These are phyloP conservation scores for Helicoverpa zea DNA, from an alignment of 1,140 invertebrate genomes.

Conservation along the genomic window DNA sequence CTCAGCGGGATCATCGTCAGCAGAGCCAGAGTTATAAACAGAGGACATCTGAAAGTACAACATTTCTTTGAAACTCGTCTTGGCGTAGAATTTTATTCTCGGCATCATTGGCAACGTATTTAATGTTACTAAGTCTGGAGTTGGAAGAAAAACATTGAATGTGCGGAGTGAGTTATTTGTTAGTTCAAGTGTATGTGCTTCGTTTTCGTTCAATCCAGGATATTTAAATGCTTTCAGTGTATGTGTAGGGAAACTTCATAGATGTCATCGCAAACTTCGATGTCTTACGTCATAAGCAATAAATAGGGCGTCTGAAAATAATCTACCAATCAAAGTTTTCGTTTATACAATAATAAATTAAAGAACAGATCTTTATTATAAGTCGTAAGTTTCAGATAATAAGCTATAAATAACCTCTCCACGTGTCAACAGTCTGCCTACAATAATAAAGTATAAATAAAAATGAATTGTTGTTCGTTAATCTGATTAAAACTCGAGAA, in stretches of 20 bases:
- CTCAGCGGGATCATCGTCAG: conserved; percentile 40
- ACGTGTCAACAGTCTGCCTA: too few species aligned
- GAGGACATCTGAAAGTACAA: not conserved
- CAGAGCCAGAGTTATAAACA: not conserved
- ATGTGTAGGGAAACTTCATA: not conserved
- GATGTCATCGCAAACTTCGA: not conserved
- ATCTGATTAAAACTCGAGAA: too few species aligned
- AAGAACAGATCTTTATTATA: too few species aligned
- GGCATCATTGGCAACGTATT: not conserved
- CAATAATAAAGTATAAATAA: too few species aligned
- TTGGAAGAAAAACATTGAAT: not conserved
- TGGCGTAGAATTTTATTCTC: not conserved
- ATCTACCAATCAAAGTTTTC: not conserved
- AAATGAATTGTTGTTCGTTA: too few species aligned
- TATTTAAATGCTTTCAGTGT: not conserved
- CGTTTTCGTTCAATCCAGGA: not conserved
- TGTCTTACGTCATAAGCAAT: not conserved
- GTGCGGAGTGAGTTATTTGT: conserved; percentile 2
- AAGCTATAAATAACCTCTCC: too few species aligned
- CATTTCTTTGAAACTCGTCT: too few species aligned
- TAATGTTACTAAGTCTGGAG: not conserved
- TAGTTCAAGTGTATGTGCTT: not conserved
- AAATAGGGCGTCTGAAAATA: not conserved
- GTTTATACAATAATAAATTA: too few species aligned
- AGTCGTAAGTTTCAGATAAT: too few species aligned